Evolutionary conservation across 2,888 invertebrate genomes (phyloP), one percentile per base, ranked within the genome.

Genomic region (Tipula confusa): DNA sequence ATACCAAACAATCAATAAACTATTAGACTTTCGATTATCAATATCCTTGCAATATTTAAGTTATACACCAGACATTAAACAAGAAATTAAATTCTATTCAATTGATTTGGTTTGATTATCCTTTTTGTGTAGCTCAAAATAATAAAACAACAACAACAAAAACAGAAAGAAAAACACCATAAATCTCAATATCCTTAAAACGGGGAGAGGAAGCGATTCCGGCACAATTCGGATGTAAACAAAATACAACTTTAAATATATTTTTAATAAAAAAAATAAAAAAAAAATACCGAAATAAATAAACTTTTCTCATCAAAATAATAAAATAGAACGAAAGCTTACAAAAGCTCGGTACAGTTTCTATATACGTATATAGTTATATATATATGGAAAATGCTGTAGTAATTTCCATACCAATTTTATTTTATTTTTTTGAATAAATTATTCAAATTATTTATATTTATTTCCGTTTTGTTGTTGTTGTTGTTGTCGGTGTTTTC

Each of bases 231-330:
- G 64, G 64, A 64, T 24, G 64, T 64, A 64, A 64, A 64, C 64
- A 64, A 64, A 64, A 64, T 64, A 64, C 2, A 64, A 11, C 9
- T 64, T 64, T 64, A 64, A 64, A 64, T 64, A 64, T 64, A 64
- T 64, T n/a, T n/a, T 64, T 24, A 64, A 64, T 24, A 64, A 64
- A 64, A 64, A 24, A 24, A 64, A 64, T 64, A 24, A 9, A 64
- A 64, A 64, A 24, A 64, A 64, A 64, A 64, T 64, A 64, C 7
- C 64, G 24, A 64, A 64, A 64, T 64, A 64, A 64, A 64, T 64
- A 64, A 64, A 64, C 64, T 64, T 64, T 64, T 64, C 64, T 64
- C 64, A 64, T 64, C 64, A 64, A 64, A 64, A 64, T 64, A 24
- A 24, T 24, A 64, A 64, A 24, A 48, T 24, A 24, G 24, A 64